phyloP scores from a whole-genome alignment of 2,113 vertebrate genomes.

The Equus quagga region DNA sequence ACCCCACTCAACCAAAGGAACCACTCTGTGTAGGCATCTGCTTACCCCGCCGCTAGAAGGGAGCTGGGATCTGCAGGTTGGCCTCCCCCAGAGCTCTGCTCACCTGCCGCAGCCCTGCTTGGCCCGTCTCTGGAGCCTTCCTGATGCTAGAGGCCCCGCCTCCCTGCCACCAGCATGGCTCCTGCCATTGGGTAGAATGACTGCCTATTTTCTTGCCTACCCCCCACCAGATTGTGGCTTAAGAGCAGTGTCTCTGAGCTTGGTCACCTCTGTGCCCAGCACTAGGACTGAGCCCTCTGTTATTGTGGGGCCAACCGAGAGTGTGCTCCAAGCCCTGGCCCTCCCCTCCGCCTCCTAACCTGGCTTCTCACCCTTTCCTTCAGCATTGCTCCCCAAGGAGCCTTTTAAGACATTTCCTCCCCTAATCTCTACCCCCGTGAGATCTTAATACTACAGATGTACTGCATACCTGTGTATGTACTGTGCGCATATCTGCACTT shows the following conservation, averaged over 20 bases:
- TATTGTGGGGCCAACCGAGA: neutral
- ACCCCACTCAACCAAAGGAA: too few relatives aligned
- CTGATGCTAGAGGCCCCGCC: neutral
- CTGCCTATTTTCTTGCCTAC: neutral
- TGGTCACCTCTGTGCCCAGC: neutral
- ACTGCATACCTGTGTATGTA: fast-evolving
- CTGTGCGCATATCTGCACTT: neutral
- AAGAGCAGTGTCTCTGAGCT: neutral
- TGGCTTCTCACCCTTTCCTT: neutral
- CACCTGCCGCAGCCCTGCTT: too few relatives aligned
- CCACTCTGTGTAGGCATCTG: neutral
- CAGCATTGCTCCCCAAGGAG: neutral
- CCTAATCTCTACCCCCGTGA: neutral
- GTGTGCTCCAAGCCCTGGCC: neutral
- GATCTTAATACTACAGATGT: neutral
- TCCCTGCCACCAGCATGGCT: fast-evolving
- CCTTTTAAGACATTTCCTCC: neutral
- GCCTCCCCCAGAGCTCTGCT: neutral
- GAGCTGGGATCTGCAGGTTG: neutral
- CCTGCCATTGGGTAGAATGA: neutral
- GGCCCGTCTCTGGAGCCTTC: neutral
- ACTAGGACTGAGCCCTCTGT: neutral
- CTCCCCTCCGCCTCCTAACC: neutral
- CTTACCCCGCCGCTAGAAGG: neutral
- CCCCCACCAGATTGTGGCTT: neutral